Base-by-base conservation (phyloP, 2,888 invertebrate species). In the Phyto melanocephala region DNA sequence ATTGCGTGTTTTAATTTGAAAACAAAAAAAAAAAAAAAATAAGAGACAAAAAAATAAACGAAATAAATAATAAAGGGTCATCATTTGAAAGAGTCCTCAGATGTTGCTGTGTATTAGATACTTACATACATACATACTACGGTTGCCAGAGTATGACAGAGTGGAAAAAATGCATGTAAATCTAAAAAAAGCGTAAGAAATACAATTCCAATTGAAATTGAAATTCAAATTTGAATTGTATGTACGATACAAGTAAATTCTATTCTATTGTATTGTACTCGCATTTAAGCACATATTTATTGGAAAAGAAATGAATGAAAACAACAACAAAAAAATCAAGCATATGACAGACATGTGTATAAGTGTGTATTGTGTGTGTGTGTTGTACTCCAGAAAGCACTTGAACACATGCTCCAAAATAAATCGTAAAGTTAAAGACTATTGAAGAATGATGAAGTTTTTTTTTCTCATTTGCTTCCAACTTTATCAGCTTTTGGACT, bases 321-420 rank as follows among this genome's bases (percentile, higher is more conserved):
- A 22, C n/a, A n/a, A n/a, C n/a, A 42, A 17, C 0, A 22, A 56
- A 67, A 76, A 72, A 71, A 71, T 81, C 76, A 76, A 68, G 67
- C 81, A 81, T 54, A 74, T 81, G 81, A 78, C 72, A 78, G 58
- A 74, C 81, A 81, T 74, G 67, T 81, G 81, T 35, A 68, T 65
- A 63, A 75, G 78, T 63, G 68, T 70, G 62, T 77, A 47, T 52
- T 68, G 62, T 63, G 54, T 68, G 54, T n/a, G n/a, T n/a, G n/a
- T n/a, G n/a, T 58, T 17, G 56, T 20, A 50, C 50, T 35, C 42
- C 22, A 63, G 67, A 74, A 56, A 47, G 58, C 75, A 75, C 82
- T 82, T 82, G 70, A 82, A 79, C 82, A 82, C 82, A 82, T 82
- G 82, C 67, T 82, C 82, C 76, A 67, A 82, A 79, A 72, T 72